Conservation (phyloP, 2,797 vertebrate genomes). For the Uromys caudimaculatus region DNA sequence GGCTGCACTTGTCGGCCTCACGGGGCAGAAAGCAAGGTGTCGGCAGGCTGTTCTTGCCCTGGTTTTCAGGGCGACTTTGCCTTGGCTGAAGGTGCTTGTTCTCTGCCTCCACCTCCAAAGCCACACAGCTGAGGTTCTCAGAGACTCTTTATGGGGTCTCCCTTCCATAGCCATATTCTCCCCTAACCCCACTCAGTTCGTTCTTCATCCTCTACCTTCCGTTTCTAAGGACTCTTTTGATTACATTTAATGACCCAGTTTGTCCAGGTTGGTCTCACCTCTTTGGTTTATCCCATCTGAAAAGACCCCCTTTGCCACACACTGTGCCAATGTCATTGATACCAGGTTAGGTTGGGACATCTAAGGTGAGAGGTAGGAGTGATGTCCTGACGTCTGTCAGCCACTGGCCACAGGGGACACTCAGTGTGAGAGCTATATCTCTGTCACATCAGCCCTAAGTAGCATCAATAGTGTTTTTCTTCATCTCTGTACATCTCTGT, state of each 20-base stretch:
- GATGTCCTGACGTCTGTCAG: fast-evolving
- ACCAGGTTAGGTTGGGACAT: fast-evolving
- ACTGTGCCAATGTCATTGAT: fast-evolving
- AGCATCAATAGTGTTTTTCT: background rate
- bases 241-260: background rate
- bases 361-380: background rate
- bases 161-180: too few relatives aligned
- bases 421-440: background rate
- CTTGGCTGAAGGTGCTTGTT: background rate
- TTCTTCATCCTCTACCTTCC: background rate
- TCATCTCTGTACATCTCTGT: too few relatives aligned
- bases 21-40: background rate
- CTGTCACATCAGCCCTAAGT: background rate
- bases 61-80: fast-evolving
- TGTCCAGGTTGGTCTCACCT: too few relatives aligned
- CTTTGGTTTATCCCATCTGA: background rate
- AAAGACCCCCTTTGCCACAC: background rate
- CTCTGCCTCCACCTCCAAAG: background rate
- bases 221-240: too few relatives aligned
- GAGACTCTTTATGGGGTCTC: fast-evolving
- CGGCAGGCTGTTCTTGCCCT: fast-evolving
- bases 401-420: background rate
- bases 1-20: background rate
- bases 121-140: background rate
- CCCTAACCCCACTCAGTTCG: fast-evolving